These are phyloP conservation scores for Reticulitermes speratus DNA, from an alignment of 1,140 invertebrate species.

Conservation along the genomic window DNA sequence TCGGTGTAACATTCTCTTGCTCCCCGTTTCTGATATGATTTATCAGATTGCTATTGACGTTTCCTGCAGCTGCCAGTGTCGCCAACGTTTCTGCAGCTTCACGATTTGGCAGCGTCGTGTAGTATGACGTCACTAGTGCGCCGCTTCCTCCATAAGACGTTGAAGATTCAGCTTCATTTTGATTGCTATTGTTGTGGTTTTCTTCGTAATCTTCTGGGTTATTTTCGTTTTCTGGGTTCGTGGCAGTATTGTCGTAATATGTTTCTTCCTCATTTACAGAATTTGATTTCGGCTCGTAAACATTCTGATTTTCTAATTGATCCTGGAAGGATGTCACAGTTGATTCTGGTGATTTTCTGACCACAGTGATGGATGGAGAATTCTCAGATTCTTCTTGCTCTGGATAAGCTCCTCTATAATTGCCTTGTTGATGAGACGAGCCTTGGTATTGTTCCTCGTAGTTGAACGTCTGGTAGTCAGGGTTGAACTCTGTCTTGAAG, in stretches of 20 bases:
- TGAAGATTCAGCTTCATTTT: background rate
- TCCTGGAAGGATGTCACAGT: constrained; percentile 34
- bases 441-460: constrained; percentile 50
- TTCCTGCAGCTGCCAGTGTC: constrained; percentile 53
- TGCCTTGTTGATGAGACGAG: constrained; percentile 40
- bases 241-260: background rate
- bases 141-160: background rate
- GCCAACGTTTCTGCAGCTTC: constrained; percentile 55
- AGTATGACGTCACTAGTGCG: constrained; percentile 40
- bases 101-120: constrained; percentile 52
- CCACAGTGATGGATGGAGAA: constrained; percentile 36
- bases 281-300: background rate
- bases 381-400: constrained; percentile 43
- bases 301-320: background rate
- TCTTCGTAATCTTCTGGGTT: constrained; percentile 29
- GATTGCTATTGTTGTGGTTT: background rate
- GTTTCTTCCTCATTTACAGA: background rate
- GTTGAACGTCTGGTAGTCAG: constrained; percentile 50
- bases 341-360: constrained; percentile 34
- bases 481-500: constrained; percentile 13
- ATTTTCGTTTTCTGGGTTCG: constrained; percentile 20
- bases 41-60: constrained; percentile 48
- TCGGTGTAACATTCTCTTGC: background rate
- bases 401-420: constrained; percentile 39
- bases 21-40: constrained; percentile 41